Base-by-base conservation (phyloP, 1,140 invertebrate species). In the Drosophila equinoxialis region DNA sequence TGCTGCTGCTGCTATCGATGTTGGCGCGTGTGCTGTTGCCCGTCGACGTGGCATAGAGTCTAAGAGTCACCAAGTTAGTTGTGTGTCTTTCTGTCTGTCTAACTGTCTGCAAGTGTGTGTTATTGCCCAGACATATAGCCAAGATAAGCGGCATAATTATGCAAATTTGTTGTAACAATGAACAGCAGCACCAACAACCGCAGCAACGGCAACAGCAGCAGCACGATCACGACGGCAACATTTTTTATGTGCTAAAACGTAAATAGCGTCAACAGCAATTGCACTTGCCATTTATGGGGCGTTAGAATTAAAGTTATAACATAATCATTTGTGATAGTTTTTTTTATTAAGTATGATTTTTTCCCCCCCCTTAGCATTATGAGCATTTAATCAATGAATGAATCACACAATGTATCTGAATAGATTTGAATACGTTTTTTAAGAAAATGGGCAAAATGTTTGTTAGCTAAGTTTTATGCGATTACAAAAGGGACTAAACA, bases 81-180 rank as follows among this genome's bases (percentile, higher is more conserved):
- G 23, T 26, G 23, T 26, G 23, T 26, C 20, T 23, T 1, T 23
- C 20, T 17, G 30, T 37, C 55, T 39, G 41, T 61, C 39, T 14
- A 33, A 37, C n/a, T 35, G 66, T 61, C 33, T 63, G 55, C 59
- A 59, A 41, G 37, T 45, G 64, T 78, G 37, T 64, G 63, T 57
- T 37, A 60, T 65, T 63, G 66, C 61, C 64, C 67, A 84, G 85
- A 89, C 84, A 81, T 89, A 77, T 90, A 81, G 62, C 85, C 84
- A 81, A 89, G 84, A 84, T 89, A 89, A 89, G 85, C 80, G 85
- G 85, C 85, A 89, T 89, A 89, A 89, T 89, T 90, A 89, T 89
- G 84, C 85, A 89, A 89, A 89, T 89, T 89, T 81, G 84, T 81
- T 83, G 87, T 79, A 72, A 84, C 72, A 87, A 87, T 80, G 83